These are phyloP conservation scores for Desmodus rotundus DNA, from an alignment of 2,113 vertebrate genomes.

Conservation along the genomic window DNA sequence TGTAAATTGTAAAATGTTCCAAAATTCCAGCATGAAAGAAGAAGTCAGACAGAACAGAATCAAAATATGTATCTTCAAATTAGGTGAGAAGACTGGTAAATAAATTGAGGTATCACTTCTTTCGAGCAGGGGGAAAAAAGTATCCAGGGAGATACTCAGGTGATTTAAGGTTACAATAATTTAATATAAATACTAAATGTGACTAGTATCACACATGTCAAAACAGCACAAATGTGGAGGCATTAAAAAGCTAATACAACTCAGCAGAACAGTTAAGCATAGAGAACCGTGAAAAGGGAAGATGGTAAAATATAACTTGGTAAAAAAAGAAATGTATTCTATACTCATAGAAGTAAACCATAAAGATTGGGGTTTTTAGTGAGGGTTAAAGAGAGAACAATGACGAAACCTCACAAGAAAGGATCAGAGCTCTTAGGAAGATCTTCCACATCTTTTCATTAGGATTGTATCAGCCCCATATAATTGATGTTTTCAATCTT, in stretches of 20 bases:
- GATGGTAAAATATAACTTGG: neutral
- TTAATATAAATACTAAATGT: constrained; percentile 28
- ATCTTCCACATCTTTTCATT: neutral
- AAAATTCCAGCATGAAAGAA: constrained; percentile 48
- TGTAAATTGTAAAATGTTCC: constrained; percentile 35
- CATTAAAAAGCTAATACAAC: constrained; percentile 29
- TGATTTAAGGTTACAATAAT: constrained; percentile 12
- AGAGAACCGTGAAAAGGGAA: neutral
- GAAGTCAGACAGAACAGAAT: constrained; percentile 45
- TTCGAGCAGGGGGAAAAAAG: neutral
- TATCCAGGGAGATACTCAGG: neutral
- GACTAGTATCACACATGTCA: neutral
- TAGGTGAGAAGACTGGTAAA: neutral
- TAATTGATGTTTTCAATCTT: neutral
- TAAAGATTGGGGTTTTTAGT: neutral
- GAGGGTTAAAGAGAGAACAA: neutral
- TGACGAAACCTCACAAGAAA: neutral
- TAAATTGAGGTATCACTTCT: neutral
- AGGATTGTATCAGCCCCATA: neutral
- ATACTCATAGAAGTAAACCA: neutral
- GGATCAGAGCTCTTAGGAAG: neutral
- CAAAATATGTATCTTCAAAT: constrained; percentile 23
- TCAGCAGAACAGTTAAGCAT: neutral
- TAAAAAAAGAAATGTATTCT: neutral
- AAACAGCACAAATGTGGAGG: neutral